Conservation (phyloP, 2,888 invertebrate genomes). For the Protophormia terraenovae region DNA sequence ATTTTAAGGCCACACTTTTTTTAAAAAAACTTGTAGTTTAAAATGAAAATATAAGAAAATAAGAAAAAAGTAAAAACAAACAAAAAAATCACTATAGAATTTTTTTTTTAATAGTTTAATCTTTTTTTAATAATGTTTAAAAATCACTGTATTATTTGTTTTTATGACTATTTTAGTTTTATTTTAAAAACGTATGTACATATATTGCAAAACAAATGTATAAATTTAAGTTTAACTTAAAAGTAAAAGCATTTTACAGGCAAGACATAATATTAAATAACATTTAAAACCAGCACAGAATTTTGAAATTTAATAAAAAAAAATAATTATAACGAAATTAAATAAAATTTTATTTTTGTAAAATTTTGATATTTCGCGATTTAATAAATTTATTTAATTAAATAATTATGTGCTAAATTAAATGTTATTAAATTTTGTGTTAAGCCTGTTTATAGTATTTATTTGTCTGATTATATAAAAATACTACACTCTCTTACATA, state of each 20-base stretch:
- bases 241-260: not conserved
- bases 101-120: not conserved
- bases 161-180: constrained; percentile 18
- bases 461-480: not conserved
- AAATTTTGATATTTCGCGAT: too few relatives aligned
- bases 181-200: constrained; percentile 1
- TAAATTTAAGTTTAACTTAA: not conserved
- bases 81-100: not conserved
- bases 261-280: not conserved
- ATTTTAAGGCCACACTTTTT: not conserved
- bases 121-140: not conserved
- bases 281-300: too few relatives aligned
- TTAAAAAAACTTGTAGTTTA: not conserved
- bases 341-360: too few relatives aligned
- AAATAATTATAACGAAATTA: too few relatives aligned
- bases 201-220: not conserved
- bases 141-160: constrained; percentile 41
- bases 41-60: not conserved
- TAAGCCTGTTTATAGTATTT: not conserved
- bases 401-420: too few relatives aligned
- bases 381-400: too few relatives aligned
- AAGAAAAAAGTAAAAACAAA: not conserved
- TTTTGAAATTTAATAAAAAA: too few relatives aligned
- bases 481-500: not conserved
- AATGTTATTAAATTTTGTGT: not conserved